These are phyloP conservation scores for Hypsibius dujardini DNA, from an alignment of 1,140 invertebrate species.

Conservation along the genomic window DNA sequence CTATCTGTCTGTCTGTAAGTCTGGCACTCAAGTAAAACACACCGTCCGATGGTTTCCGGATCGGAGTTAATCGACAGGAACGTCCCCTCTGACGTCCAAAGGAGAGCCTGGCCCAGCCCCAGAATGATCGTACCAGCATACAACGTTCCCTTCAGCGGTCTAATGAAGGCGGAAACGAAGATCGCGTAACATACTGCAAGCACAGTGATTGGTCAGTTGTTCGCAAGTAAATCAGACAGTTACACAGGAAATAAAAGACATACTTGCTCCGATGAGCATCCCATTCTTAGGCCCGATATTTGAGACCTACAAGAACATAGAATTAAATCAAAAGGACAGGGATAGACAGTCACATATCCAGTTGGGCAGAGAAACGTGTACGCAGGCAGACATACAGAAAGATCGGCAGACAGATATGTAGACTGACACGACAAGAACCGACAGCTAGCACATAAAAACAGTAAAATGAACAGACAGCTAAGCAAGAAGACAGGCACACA, in stretches of 20 bases:
- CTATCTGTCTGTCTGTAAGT: too few species aligned
- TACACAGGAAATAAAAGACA: neutral
- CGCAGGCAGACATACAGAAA: too few species aligned
- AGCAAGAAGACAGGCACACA: too few species aligned
- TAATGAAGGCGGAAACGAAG: slow-evolving; percentile 11
- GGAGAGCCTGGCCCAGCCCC: neutral
- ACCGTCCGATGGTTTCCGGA: slow-evolving; percentile 47
- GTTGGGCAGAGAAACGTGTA: too few species aligned
- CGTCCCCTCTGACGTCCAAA: slow-evolving; percentile 62
- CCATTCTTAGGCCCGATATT: slow-evolving; percentile 58
- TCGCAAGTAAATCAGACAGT: neutral
- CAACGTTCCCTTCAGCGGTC: neutral
- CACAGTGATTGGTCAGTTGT: neutral
- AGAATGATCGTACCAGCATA: neutral
- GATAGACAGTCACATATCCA: too few species aligned
- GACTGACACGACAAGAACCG: too few species aligned
- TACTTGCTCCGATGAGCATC: slow-evolving; percentile 55
- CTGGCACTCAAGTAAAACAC: neutral
- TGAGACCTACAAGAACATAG: slow-evolving; percentile 38
- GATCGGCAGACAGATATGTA: too few species aligned
- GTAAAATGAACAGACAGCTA: too few species aligned
- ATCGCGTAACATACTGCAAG: slow-evolving; percentile 5
- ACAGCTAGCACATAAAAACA: too few species aligned
- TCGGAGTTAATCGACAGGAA: slow-evolving; percentile 79
- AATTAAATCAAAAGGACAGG: neutral